phyloP scores from a whole-genome alignment of 2,797 vertebrate species.

The Erpetoichthys calabaricus region DNA sequence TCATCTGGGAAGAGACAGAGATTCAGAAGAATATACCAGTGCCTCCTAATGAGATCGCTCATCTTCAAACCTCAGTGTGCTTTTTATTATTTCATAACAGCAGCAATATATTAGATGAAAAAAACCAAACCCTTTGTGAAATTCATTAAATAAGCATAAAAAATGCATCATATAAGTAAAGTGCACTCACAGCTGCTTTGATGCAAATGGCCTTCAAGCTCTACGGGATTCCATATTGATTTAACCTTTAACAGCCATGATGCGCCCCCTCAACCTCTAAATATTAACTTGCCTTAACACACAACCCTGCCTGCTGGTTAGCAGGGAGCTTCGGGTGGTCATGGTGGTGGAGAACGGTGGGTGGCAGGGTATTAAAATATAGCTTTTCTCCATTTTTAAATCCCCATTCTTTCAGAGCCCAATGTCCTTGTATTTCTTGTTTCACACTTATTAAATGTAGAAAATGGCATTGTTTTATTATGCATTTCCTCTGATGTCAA shows the following conservation, averaged over 20 bases:
- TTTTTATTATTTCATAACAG: conserved; percentile 91
- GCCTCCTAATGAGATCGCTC: conserved; percentile 96
- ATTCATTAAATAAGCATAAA: conserved; percentile 99
- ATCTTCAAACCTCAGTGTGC: conserved; percentile 85
- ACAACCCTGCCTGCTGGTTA: too few relatives aligned
- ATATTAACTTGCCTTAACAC: conserved; percentile 35
- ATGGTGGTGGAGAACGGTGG: too few relatives aligned
- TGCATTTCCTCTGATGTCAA: too few relatives aligned
- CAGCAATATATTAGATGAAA: conserved; percentile 87
- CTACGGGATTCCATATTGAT: conserved; percentile 72
- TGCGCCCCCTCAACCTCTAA: conserved; percentile 20
- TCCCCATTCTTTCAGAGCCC: too few relatives aligned
- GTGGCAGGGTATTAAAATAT: too few relatives aligned
- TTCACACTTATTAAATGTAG: too few relatives aligned
- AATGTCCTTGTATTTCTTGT: too few relatives aligned
- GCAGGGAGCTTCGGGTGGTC: too few relatives aligned
- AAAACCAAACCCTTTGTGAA: conserved; percentile 92
- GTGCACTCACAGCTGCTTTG: conserved; percentile 64
- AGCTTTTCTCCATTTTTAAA: too few relatives aligned
- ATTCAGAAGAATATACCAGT: conserved; percentile 93
- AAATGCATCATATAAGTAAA: conserved; percentile 95
- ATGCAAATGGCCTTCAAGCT: conserved; percentile 72
- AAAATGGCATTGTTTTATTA: too few relatives aligned
- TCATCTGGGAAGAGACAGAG: conserved; percentile 72
- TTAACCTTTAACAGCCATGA: conserved; percentile 64